Conservation (phyloP, 2,113 vertebrate species). For the Rissa tridactyla region DNA sequence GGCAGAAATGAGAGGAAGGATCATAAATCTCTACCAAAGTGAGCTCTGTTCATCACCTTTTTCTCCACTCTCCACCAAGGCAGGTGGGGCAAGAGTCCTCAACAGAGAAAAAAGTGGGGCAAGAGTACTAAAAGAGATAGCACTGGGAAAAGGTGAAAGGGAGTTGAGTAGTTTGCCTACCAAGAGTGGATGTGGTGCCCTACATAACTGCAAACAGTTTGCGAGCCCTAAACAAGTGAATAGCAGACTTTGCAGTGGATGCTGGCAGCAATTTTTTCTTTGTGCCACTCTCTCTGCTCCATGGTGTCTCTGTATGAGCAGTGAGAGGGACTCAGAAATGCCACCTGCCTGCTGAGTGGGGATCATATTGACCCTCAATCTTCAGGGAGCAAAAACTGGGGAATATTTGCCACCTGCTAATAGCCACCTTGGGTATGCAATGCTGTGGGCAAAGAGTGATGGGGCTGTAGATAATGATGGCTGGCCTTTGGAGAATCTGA, state of each 20-base stretch:
- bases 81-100: background rate
- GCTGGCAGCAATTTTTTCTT: background rate
- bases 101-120: background rate
- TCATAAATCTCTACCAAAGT: constrained; percentile 7
- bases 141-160: background rate
- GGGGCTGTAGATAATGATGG: background rate
- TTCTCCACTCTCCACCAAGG: background rate
- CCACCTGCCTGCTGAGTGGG: background rate
- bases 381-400: background rate
- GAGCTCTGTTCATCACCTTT: background rate
- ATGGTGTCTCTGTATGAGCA: background rate
- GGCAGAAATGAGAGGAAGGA: background rate
- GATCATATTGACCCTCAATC: background rate
- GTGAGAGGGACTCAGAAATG: background rate
- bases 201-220: background rate
- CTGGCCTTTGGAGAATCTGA: background rate
- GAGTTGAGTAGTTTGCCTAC: background rate
- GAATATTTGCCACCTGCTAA: background rate
- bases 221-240: background rate
- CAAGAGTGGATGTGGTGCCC: background rate
- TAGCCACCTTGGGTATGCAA: background rate
- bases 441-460: background rate
- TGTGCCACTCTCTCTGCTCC: background rate
- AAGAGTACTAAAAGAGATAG: background rate
- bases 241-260: background rate